phyloP scores from a whole-genome alignment of 1,140 invertebrate species.

The Drosophila azteca region DNA sequence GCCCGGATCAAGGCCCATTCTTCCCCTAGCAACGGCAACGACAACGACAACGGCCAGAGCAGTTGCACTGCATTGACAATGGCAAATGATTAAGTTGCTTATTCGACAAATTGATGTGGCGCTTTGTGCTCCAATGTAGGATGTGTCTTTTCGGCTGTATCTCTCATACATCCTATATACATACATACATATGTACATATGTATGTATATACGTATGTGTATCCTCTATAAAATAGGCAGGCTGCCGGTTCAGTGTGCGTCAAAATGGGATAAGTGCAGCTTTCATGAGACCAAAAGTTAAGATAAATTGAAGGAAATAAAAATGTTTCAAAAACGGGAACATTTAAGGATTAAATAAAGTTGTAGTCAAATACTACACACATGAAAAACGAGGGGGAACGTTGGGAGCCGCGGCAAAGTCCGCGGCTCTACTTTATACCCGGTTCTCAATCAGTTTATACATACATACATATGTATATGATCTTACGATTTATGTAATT shows the following conservation, averaged over 20 bases:
- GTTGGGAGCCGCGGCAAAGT: no score
- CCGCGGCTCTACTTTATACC: no score
- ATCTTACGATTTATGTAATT: no score
- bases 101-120: conserved; percentile 78
- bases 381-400: no score
- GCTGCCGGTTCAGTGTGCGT: neutral
- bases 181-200: no score
- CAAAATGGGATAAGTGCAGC: conserved; percentile 6
- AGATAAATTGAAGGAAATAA: no score
- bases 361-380: no score
- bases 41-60: conserved; percentile 31
- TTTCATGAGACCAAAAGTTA: no score
- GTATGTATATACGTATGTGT: conserved; percentile 10
- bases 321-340: neutral
- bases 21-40: conserved; percentile 11
- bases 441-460: no score
- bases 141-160: conserved; percentile 27
- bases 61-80: conserved; percentile 68
- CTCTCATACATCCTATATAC: no score
- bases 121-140: conserved; percentile 8
- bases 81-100: conserved; percentile 80
- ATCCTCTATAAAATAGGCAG: conserved; percentile 31
- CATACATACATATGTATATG: no score
- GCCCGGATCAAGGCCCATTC: conserved; percentile 13
- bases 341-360: no score